Conservation (phyloP, 2,797 vertebrate species). For the Botia kubotai region DNA sequence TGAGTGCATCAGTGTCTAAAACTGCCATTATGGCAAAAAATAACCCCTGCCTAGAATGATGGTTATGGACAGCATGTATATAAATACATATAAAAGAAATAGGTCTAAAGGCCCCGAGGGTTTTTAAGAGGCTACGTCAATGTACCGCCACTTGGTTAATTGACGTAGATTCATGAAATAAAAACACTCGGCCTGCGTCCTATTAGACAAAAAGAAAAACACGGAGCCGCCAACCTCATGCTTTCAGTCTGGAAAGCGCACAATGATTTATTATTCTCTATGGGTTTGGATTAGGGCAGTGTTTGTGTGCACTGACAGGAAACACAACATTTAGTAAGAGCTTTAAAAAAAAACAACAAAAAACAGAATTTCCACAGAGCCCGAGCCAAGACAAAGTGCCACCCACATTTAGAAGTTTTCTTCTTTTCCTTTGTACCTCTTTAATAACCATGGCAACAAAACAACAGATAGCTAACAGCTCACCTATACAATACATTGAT, state of each 20-base stretch:
- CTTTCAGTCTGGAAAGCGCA: constrained; percentile 38
- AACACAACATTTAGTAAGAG: constrained; percentile 56
- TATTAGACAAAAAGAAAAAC: constrained; percentile 25
- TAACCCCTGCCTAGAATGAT: constrained; percentile 4
- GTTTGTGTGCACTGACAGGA: constrained; percentile 49
- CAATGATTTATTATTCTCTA: constrained; percentile 36
- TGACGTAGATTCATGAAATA: constrained; percentile 34
- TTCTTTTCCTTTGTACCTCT: constrained; percentile 22
- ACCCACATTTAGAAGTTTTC: constrained; percentile 46
- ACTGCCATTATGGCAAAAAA: constrained; percentile 28
- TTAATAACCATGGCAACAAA: constrained; percentile 38
- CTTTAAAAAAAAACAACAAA: constrained; percentile 31
- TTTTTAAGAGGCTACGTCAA: not conserved
- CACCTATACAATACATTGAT: not conserved
- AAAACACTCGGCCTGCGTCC: constrained; percentile 22
- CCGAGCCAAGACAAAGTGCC: constrained; percentile 47
- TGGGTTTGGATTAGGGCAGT: constrained; percentile 39
- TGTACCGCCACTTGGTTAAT: constrained; percentile 11
- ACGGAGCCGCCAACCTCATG: not conserved
- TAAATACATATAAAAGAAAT: not conserved
- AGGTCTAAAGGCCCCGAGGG: not conserved
- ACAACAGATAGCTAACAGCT: constrained; percentile 14
- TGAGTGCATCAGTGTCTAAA: constrained; percentile 9
- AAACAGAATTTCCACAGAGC: constrained; percentile 27
- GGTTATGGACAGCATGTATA: constrained; percentile 19